These are phyloP conservation scores for Montipora efflorescens DNA, from an alignment of 64 coral and sea anemone genomes.

Conservation along the genomic window DNA sequence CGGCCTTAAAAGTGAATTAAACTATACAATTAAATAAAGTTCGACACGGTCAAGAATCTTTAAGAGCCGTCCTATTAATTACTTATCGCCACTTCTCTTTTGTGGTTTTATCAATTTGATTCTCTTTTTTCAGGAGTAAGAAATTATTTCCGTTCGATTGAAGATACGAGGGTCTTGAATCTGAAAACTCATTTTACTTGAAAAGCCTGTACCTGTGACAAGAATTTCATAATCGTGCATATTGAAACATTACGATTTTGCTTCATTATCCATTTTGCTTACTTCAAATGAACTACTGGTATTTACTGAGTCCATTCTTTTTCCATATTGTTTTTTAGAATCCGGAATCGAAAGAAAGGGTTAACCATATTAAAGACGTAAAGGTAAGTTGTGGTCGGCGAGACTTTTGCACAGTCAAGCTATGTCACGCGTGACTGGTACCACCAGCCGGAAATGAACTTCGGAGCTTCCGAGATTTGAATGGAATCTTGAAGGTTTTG, in stretches of 20 bases:
- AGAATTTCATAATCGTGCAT: no score
- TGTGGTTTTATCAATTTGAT: neutral
- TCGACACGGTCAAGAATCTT: constrained; percentile 1
- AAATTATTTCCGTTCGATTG: no score
- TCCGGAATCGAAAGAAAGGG: neutral
- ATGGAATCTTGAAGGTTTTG: no score
- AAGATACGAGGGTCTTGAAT: no score
- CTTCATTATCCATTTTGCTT: neutral
- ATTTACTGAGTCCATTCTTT: neutral
- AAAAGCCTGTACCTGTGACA: no score
- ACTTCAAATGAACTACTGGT: neutral
- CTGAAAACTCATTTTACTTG: no score
- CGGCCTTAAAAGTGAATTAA: no score
- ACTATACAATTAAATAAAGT: neutral
- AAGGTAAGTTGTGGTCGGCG: neutral
- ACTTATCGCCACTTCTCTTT: neutral
- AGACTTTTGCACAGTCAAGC: neutral
- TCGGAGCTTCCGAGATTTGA: no score
- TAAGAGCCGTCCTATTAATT: neutral
- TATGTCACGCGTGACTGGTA: no score
- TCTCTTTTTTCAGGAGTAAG: no score
- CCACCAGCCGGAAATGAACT: no score
- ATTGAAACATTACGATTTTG: no score
- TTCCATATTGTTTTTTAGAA: neutral
- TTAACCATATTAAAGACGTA: neutral